Evolutionary conservation across 2,113 vertebrate species (phyloP).

Genomic region (Cephalopholis sonnerati): DNA sequence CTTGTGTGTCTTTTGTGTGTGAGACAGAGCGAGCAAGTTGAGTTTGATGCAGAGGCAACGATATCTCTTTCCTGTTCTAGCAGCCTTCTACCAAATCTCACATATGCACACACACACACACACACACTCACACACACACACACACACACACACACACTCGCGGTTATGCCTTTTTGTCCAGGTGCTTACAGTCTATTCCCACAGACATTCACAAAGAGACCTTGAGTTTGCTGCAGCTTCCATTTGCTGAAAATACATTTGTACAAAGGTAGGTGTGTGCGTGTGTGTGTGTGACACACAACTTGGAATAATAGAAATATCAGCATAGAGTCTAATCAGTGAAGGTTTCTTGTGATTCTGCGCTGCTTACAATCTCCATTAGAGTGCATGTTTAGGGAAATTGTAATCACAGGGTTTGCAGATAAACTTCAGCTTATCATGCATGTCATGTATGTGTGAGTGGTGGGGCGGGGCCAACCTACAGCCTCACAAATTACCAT

Average conservation of each 20-base stretch:
- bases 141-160: neutral
- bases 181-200: constrained; percentile 53
- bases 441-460: neutral
- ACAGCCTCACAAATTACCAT: neutral
- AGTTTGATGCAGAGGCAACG: constrained; percentile 30
- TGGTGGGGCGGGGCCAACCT: neutral
- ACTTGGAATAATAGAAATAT: constrained; percentile 21
- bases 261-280: constrained; percentile 34
- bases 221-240: constrained; percentile 70
- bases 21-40: neutral
- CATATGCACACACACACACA: neutral
- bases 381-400: constrained; percentile 7
- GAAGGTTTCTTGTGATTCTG: constrained; percentile 13
- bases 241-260: constrained; percentile 62
- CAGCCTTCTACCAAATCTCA: constrained; percentile 9
- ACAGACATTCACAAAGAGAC: constrained; percentile 71
- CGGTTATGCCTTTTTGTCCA: constrained; percentile 59
- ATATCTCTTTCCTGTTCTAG: constrained; percentile 21
- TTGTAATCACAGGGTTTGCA: neutral
- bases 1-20: neutral
- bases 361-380: neutral
- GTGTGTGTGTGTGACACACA: constrained; percentile 10
- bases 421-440: neutral
- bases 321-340: constrained; percentile 40
- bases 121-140: constrained; percentile 6